Evolutionary conservation across 1,140 invertebrate genomes (phyloP).

Genomic region (Oryctes rhinoceros): DNA sequence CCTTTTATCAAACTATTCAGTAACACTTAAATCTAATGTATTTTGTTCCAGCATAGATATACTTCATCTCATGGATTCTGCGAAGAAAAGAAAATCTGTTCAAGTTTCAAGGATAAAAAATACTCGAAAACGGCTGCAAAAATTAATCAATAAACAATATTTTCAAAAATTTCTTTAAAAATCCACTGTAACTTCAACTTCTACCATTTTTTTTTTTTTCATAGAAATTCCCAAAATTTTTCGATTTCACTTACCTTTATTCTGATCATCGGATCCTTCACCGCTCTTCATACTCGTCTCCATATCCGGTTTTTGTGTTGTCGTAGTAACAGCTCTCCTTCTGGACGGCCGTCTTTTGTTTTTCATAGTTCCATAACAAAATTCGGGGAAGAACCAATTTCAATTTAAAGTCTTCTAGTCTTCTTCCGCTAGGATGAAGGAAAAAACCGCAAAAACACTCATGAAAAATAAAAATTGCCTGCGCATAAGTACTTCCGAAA

Average conservation of each 20-base stretch:
- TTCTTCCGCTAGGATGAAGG: not conserved
- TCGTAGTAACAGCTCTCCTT: slow-evolving; percentile 27
- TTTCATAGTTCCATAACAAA: slow-evolving; percentile 30
- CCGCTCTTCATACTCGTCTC: not conserved
- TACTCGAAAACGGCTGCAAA: too few relatives aligned
- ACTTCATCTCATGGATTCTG: too few relatives aligned
- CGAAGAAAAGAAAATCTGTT: too few relatives aligned
- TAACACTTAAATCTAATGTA: too few relatives aligned
- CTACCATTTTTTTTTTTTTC: too few relatives aligned
- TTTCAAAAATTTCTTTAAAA: too few relatives aligned
- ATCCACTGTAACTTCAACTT: too few relatives aligned
- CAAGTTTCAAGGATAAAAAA: too few relatives aligned
- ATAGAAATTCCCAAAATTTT: too few relatives aligned
- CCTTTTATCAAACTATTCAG: too few relatives aligned
- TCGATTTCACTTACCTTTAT: not conserved
- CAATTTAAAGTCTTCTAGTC: not conserved
- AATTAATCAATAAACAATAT: too few relatives aligned
- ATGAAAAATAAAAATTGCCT: not conserved
- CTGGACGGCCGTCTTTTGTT: slow-evolving; percentile 17
- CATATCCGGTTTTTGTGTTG: slow-evolving; percentile 4
- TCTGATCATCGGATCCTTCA: not conserved
- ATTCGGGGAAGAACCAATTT: not conserved
- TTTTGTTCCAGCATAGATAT: too few relatives aligned
- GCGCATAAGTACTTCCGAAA: not conserved
- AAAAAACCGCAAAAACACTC: not conserved